Percentiles rank a stretch among this genome's conserved stretches.
phyloP scores from a whole-genome alignment of 2,113 vertebrate species.

The Propithecus coquereli region DNA sequence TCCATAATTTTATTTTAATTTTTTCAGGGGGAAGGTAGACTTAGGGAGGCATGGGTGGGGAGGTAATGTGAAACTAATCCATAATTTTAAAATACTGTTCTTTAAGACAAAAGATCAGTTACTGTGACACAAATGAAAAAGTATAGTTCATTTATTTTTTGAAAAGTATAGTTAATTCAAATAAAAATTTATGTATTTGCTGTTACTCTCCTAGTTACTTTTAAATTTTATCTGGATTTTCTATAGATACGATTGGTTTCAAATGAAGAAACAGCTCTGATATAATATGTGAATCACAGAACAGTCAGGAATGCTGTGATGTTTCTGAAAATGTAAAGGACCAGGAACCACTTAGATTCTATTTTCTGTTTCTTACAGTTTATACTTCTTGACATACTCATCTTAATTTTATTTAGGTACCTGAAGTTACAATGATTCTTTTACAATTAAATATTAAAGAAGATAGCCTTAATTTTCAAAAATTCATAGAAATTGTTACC shows the following conservation, averaged over 20 bases:
- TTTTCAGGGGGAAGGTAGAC: too few species aligned
- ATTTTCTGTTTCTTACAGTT: neutral
- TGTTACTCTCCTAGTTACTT: conserved; percentile 8
- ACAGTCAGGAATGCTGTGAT: conserved; percentile 14
- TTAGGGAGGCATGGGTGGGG: too few species aligned
- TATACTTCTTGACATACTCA: neutral
- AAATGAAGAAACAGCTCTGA: neutral
- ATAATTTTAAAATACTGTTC: conserved; percentile 36
- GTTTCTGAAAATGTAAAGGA: conserved; percentile 31
- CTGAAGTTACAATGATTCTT: neutral
- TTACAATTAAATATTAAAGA: conserved; percentile 37
- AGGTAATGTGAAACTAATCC: neutral
- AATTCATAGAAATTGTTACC: neutral
- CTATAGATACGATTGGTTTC: neutral
- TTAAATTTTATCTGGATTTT: conserved; percentile 21
- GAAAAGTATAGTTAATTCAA: conserved; percentile 9
- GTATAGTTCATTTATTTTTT: neutral
- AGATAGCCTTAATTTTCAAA: conserved; percentile 10
- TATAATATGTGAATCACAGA: neutral
- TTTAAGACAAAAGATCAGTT: conserved; percentile 1
- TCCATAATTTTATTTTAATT: conserved; percentile 7
- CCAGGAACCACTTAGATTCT: neutral
- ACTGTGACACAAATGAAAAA: conserved; percentile 7
- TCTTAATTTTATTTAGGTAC: conserved; percentile 27
- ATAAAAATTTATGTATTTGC: conserved; percentile 4